phyloP scores from a whole-genome alignment of 2,797 vertebrate species.

The Staurois parvus region DNA sequence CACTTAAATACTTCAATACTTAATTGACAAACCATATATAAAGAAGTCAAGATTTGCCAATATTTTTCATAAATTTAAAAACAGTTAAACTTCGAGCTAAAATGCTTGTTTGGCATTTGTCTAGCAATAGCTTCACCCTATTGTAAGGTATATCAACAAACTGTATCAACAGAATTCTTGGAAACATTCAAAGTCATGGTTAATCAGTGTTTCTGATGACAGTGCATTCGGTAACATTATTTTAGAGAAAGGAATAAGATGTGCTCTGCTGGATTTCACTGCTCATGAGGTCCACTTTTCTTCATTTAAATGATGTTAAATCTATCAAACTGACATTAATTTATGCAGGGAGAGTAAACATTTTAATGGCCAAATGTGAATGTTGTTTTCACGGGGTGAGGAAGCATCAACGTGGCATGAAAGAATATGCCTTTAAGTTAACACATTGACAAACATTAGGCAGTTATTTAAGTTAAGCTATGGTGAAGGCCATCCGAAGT shows the following conservation, averaged over 20 bases:
- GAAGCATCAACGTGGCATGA: slow-evolving; percentile 36
- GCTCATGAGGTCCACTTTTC: slow-evolving; percentile 43
- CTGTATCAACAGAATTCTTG: slow-evolving; percentile 14
- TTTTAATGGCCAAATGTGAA: slow-evolving; percentile 53
- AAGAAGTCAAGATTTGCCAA: background rate
- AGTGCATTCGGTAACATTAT: slow-evolving; percentile 52
- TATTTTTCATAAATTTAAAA: background rate
- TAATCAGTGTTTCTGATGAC: slow-evolving; percentile 53
- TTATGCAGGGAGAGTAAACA: slow-evolving; percentile 57
- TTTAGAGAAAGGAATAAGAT: slow-evolving; percentile 28
- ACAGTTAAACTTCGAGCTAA: background rate
- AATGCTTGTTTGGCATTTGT: background rate
- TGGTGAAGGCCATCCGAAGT: slow-evolving; percentile 49
- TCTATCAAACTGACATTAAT: slow-evolving; percentile 62
- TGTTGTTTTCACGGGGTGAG: slow-evolving; percentile 14
- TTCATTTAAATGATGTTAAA: slow-evolving; percentile 55
- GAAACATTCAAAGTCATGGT: slow-evolving; percentile 29
- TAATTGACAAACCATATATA: no score
- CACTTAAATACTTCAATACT: no score
- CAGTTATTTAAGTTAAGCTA: slow-evolving; percentile 29
- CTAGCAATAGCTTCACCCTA: no score
- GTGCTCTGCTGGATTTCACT: slow-evolving; percentile 53
- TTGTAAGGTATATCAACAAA: slow-evolving; percentile 6
- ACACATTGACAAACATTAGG: slow-evolving; percentile 12
- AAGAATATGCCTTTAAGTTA: slow-evolving; percentile 27